phyloP scores from a whole-genome alignment of 2,113 vertebrate genomes.

The Myodes glareolus region DNA sequence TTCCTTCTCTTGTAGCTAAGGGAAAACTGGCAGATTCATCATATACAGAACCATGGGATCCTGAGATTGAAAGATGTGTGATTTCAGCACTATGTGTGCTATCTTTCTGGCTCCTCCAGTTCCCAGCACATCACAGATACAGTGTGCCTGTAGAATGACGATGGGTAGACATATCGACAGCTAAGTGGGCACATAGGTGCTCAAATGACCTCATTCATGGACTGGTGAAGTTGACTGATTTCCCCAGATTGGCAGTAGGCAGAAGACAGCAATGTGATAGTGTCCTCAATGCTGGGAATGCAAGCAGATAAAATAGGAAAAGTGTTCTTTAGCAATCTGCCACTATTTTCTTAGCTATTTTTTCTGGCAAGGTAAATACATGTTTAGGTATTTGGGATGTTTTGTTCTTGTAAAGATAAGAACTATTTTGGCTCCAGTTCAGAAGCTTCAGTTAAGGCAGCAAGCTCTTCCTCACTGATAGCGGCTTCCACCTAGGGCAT shows the following conservation, averaged over 20 bases:
- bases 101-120: neutral
- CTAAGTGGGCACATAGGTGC: neutral
- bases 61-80: neutral
- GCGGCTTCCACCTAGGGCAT: neutral
- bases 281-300: neutral
- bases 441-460: neutral
- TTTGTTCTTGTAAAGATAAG: neutral
- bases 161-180: neutral
- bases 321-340: neutral
- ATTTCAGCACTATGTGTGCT: neutral
- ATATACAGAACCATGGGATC: neutral
- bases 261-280: neutral
- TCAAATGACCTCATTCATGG: neutral
- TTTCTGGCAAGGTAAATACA: conserved; percentile 18
- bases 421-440: neutral
- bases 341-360: neutral
- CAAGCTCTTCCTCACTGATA: neutral
- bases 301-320: neutral
- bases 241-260: neutral
- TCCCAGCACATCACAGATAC: neutral
- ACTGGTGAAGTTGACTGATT: neutral
- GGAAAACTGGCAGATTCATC: neutral
- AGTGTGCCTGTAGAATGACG: neutral
- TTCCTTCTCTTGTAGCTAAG: neutral
- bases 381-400: neutral